Base-by-base conservation (phyloP, 1,140 invertebrate genomes). In the Colletes gigas region DNA sequence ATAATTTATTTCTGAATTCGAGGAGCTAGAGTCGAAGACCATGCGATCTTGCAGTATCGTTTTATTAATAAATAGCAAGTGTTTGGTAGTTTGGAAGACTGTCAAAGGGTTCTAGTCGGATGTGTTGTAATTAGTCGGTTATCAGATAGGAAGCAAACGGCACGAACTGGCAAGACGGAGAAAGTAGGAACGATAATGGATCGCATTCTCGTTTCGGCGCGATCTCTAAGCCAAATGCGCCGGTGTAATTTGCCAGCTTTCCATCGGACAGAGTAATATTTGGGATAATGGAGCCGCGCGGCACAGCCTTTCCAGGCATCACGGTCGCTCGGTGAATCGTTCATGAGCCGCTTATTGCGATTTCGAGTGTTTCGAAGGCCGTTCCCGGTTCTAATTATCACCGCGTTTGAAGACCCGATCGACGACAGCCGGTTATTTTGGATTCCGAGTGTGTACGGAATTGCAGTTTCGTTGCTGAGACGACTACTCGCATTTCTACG, bases 261-360 rank as follows among this genome's bases (percentile, higher is more conserved):
- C 39, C 15, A 15, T 21, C 4, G 59, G 10, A 21, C 19, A n/a
- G 6, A n/a, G 17, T 44, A 65, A 65, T n/a, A 41, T 65, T 65
- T 65, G 17, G 39, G 17, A 41, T 65, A 65, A 65, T n/a, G 8
- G 15, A 50, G 7, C 50, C 39, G 21, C 12, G n/a, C 30, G 60
- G 4, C 14, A 14, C 21, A 12, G 50, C 5, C 12, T 15, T 14
- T 15, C 14, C 50, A 50, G 50, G 8, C 50, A 50, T 50, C 50
- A 8, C 50, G 10, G 50, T 50, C 50, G 50, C 10, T 50, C 50
- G 10, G 7, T 75, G 73, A 75, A 75, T 75, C 73, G 62, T 75
- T 66, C 73, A 75, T 75, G 73, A 75, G 60, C 21, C 50, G 73
- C 41, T 72, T 73, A 73, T 63, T 50, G 71, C 57, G 44, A 73